Conservation (phyloP, 2,888 invertebrate species). For the Tuberolachnus salignus region DNA sequence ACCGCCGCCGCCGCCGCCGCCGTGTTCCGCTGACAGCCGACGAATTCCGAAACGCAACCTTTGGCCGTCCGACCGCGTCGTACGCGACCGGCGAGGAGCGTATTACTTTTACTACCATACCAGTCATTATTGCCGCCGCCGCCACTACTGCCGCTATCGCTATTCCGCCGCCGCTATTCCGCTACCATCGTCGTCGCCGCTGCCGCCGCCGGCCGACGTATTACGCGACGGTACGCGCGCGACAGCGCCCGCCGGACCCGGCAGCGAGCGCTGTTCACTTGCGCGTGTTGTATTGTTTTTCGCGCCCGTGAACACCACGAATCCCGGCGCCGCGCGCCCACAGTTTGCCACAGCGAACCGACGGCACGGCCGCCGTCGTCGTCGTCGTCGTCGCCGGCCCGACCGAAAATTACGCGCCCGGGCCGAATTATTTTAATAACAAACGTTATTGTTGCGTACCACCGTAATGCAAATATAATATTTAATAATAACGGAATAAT, state of each 20-base stretch:
- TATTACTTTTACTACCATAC: not conserved
- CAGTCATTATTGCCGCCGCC: not conserved
- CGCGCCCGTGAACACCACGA: constrained; percentile 34
- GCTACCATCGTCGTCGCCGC: constrained; percentile 6
- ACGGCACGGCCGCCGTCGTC: not conserved
- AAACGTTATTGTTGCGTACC: not conserved
- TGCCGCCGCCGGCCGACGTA: not conserved
- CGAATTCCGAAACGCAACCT: constrained; percentile 21
- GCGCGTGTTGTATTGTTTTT: constrained; percentile 29
- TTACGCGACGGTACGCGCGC: not conserved
- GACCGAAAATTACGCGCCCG: not conserved
- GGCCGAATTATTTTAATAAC: not conserved
- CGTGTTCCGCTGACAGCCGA: constrained; percentile 26
- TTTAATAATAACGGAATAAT: not conserved
- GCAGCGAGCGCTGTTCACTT: constrained; percentile 33
- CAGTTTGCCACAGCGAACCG: constrained; percentile 12
- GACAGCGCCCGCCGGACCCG: constrained; percentile 24
- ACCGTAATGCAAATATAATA: not conserved
- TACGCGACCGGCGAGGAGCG: not conserved
- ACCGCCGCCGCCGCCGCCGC: not conserved
- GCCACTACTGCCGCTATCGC: no score
- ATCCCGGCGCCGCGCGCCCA: constrained; percentile 35
- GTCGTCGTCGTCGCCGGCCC: not conserved
- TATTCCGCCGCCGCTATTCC: not conserved
- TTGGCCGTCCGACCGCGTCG: constrained; percentile 7